phyloP scores from a whole-genome alignment of 2,113 vertebrate species.

The Nipponia nippon region DNA sequence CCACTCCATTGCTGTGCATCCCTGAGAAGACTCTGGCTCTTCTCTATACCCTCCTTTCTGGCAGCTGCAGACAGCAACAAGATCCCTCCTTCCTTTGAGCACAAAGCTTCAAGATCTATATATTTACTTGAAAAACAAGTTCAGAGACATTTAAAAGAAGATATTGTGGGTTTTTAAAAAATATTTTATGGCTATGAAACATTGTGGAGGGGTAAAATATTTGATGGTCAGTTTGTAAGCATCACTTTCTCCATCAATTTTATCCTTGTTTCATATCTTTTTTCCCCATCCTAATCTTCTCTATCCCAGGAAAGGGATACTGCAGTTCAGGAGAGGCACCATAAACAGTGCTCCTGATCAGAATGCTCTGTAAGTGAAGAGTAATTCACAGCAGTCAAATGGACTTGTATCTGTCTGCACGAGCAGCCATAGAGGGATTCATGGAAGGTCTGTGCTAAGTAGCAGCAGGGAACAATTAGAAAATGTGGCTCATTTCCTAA shows the following conservation, averaged over 20 bases:
- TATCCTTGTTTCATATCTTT: neutral
- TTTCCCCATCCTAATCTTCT: neutral
- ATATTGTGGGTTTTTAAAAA: neutral
- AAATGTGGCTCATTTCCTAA: neutral
- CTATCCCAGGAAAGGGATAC: neutral
- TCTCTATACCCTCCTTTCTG: neutral
- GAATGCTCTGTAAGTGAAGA: neutral
- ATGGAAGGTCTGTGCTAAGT: neutral
- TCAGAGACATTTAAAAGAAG: neutral
- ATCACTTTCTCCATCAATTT: neutral
- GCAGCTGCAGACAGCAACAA: neutral
- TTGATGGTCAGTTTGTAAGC: neutral
- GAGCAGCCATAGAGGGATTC: neutral
- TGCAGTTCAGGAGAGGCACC: neutral
- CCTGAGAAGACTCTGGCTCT: neutral
- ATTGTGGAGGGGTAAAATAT: neutral
- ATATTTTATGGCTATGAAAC: neutral
- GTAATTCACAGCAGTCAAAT: neutral
- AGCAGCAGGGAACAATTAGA: neutral
- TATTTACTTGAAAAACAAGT: neutral
- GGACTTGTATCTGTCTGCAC: neutral
- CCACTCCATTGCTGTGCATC: neutral
- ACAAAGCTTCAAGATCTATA: neutral
- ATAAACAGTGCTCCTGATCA: neutral
- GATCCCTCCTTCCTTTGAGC: neutral